Percentiles rank a stretch among this genome's conserved stretches.
These are phyloP conservation scores for Agriopis marginaria DNA, from an alignment of 2,888 invertebrate genomes.

Conservation along the genomic window DNA sequence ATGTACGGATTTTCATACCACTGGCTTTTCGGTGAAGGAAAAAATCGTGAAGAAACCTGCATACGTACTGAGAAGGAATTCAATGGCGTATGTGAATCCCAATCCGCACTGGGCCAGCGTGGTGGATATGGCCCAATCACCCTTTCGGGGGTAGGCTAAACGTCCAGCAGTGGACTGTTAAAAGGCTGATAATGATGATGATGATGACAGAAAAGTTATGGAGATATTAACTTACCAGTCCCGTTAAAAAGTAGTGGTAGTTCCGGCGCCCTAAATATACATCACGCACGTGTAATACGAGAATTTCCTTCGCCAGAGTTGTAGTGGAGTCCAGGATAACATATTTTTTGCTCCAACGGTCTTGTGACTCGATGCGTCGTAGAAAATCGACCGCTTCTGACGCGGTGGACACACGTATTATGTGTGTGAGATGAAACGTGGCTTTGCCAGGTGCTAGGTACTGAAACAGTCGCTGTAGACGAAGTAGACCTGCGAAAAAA, in stretches of 20 bases:
- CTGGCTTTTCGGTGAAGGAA: no score
- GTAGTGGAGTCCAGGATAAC: constrained; percentile 95
- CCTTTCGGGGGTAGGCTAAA: no score
- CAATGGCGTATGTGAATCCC: no score
- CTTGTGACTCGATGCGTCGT: constrained; percentile 91
- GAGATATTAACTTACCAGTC: constrained; percentile 89
- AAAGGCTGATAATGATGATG: no score
- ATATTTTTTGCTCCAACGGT: constrained; percentile 94
- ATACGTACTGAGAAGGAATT: no score
- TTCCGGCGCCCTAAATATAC: constrained; percentile 94
- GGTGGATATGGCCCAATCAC: no score
- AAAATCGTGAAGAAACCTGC: no score
- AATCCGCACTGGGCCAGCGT: no score
- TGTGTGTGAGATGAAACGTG: constrained; percentile 94
- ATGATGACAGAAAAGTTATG: not conserved
- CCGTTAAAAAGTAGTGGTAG: constrained; percentile 96
- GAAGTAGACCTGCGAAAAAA: constrained; percentile 89
- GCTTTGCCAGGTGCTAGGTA: constrained; percentile 93
- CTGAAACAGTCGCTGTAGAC: constrained; percentile 97
- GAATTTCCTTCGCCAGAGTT: constrained; percentile 94
- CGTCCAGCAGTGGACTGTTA: no score
- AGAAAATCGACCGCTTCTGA: constrained; percentile 94
- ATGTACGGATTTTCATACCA: no score
- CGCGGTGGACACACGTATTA: constrained; percentile 93
- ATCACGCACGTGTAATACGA: constrained; percentile 94